A percentile compares a stretch with the other conserved stretches of the same genome.
These are phyloP conservation scores for Stictocephala bisonia DNA, from an alignment of 2,888 invertebrate species.

Conservation along the genomic window DNA sequence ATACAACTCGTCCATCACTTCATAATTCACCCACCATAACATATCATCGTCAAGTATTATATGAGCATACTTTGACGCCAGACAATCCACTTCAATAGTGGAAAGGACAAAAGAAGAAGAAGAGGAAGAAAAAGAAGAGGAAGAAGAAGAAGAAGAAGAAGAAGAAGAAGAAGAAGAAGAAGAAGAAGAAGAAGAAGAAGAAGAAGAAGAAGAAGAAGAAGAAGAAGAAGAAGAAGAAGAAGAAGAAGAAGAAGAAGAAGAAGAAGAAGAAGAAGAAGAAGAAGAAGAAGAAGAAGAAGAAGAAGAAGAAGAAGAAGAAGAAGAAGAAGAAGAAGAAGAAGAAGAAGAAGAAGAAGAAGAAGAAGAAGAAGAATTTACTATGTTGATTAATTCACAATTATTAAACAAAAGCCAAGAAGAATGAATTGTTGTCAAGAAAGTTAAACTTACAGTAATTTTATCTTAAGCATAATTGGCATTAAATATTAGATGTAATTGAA, in stretches of 20 bases:
- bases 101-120: slow-evolving; percentile 3
- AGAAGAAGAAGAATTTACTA: slow-evolving; percentile 6
- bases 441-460: background rate
- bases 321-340: background rate
- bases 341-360: slow-evolving; percentile 12
- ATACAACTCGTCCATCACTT: too few relatives aligned
- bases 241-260: slow-evolving; percentile 1
- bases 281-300: background rate
- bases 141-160: slow-evolving; percentile 15
- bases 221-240: slow-evolving; percentile 9
- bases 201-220: slow-evolving; percentile 9
- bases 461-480: too few relatives aligned
- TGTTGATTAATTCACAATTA: too few relatives aligned
- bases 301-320: background rate
- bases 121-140: background rate
- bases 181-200: slow-evolving; percentile 12
- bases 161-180: slow-evolving; percentile 5
- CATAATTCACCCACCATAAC: too few relatives aligned
- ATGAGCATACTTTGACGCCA: too few relatives aligned
- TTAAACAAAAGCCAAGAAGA: too few relatives aligned
- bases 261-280: background rate
- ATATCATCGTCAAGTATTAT: too few relatives aligned
- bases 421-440: background rate
- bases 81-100: too few relatives aligned
- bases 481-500: too few relatives aligned